A percentile compares a stretch with the other conserved stretches of the same genome.
These are phyloP conservation scores for Chinchilla lanigera DNA, from an alignment of 2,113 vertebrate genomes.

Conservation along the genomic window DNA sequence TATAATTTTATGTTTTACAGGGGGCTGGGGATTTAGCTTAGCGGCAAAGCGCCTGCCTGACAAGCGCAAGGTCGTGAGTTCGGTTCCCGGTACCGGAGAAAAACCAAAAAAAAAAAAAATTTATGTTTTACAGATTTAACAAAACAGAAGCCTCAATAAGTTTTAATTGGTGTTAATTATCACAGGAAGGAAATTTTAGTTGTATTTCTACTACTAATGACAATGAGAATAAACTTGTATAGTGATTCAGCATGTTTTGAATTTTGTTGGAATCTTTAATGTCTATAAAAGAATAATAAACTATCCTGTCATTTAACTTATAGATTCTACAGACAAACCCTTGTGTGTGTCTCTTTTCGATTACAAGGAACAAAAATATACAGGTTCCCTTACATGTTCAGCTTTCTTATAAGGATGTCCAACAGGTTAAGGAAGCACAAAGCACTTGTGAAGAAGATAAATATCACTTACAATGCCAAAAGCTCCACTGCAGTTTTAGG, in stretches of 20 bases:
- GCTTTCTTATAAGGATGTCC: not conserved
- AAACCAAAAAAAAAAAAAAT: too few relatives aligned
- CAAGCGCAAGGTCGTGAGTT: too few relatives aligned
- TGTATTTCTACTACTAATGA: not conserved
- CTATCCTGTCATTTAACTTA: not conserved
- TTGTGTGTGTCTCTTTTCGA: not conserved
- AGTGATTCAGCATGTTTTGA: not conserved
- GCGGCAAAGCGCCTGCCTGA: too few relatives aligned
- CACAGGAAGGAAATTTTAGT: slow-evolving; percentile 13
- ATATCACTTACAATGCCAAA: not conserved
- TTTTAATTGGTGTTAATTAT: not conserved
- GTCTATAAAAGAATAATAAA: slow-evolving; percentile 43
- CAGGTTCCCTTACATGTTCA: not conserved
- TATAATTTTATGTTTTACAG: not conserved
- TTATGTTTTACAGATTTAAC: not conserved
- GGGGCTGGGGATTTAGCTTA: too few relatives aligned
- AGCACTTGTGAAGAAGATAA: not conserved
- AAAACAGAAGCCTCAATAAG: slow-evolving; percentile 11
- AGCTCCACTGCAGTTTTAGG: not conserved
- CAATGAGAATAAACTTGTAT: not conserved
- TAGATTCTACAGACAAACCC: not conserved
- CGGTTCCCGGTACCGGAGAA: too few relatives aligned
- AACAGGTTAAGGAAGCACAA: not conserved
- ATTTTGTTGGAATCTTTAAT: slow-evolving; percentile 47
- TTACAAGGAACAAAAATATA: slow-evolving; percentile 10